Evolutionary conservation across 2,888 invertebrate species (phyloP).

Genomic region (Hydropsyche betteni): DNA sequence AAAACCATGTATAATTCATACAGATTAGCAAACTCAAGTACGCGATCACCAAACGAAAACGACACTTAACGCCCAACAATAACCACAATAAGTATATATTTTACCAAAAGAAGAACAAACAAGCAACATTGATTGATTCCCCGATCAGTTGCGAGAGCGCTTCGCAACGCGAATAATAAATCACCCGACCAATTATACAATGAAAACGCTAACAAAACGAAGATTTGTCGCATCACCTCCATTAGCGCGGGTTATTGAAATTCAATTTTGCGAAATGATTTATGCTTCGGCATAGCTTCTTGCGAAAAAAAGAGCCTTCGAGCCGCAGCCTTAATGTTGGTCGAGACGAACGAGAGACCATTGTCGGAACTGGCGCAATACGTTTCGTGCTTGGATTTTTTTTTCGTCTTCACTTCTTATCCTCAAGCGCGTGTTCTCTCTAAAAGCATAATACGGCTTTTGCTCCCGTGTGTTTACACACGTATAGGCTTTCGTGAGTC

Average conservation of each 20-base stretch:
- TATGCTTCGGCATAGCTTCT: constrained; percentile 20
- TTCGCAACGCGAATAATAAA: too few species aligned
- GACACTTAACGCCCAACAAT: too few species aligned
- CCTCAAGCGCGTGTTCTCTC: not conserved
- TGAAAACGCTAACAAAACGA: not conserved
- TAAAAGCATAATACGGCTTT: constrained; percentile 16
- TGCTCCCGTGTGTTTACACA: constrained; percentile 8
- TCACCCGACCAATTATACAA: not conserved
- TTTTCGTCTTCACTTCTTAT: not conserved
- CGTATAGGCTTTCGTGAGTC: constrained; percentile 4
- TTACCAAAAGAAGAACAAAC: too few species aligned
- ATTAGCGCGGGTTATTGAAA: constrained; percentile 43
- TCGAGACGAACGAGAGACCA: constrained; percentile 11
- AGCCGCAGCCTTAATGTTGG: constrained; percentile 25
- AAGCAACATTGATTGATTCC: too few species aligned
- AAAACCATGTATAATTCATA: too few species aligned
- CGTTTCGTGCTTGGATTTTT: constrained; percentile 11
- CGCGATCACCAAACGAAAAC: too few species aligned
- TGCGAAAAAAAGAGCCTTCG: not conserved
- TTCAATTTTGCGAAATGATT: constrained; percentile 44
- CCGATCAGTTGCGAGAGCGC: too few species aligned
- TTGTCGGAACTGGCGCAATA: constrained; percentile 7
- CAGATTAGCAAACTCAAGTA: too few species aligned
- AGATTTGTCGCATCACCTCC: constrained; percentile 32
- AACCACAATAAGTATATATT: too few species aligned